These are phyloP conservation scores for Paradisaea rubra DNA, from an alignment of 2,113 vertebrate species.

Conservation along the genomic window DNA sequence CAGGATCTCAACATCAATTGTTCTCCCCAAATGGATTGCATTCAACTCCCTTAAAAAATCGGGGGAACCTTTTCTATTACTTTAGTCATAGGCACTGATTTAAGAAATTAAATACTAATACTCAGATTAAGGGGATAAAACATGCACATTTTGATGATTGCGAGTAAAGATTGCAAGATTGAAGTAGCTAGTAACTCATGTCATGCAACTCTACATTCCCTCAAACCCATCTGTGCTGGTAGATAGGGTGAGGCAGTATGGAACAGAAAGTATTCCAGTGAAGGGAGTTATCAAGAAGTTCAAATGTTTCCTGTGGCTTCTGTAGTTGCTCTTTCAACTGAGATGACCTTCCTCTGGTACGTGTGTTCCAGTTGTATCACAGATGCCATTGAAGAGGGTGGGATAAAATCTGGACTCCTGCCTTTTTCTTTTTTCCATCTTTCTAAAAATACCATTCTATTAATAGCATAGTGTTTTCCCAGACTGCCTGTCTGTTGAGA, in stretches of 20 bases:
- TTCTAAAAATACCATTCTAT: background rate
- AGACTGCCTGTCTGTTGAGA: background rate
- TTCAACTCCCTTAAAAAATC: background rate
- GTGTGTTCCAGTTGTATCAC: background rate
- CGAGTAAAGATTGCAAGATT: too few relatives aligned
- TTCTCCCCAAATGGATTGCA: background rate
- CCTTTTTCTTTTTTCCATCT: background rate
- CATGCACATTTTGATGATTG: background rate
- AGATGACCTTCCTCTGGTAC: background rate
- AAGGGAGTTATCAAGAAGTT: background rate
- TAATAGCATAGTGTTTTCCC: background rate
- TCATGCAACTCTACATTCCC: background rate
- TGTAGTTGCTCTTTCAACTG: background rate
- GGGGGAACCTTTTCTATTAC: background rate
- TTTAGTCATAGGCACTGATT: background rate
- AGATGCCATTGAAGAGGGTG: background rate
- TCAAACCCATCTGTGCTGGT: background rate
- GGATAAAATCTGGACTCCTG: slow-evolving; percentile 5
- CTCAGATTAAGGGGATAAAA: background rate
- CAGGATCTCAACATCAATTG: background rate
- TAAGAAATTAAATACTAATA: background rate
- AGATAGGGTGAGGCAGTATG: background rate
- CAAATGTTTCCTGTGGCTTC: background rate
- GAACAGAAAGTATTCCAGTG: background rate
- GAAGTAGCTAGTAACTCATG: background rate